Base-by-base conservation (phyloP, 2,888 invertebrate species). In the Arrhopalites spinosus region DNA sequence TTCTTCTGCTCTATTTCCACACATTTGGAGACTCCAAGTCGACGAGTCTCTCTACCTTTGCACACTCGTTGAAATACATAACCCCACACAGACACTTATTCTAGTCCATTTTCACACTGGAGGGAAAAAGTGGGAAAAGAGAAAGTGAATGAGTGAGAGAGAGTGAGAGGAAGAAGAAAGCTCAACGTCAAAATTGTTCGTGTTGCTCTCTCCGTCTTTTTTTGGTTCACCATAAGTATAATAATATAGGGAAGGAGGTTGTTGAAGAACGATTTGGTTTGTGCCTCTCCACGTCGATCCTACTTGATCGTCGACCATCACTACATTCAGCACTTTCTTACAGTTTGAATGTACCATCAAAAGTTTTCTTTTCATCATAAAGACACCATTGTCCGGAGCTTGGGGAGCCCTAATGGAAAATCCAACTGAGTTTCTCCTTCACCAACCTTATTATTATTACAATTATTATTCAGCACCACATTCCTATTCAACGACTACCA, bases 361-460 rank as follows among this genome's bases (percentile, higher is more conserved):
- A 59, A 59, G 59, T 59, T 59, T 59, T 59, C 59, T 59, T 59
- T 59, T 59, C 59, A 59, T 59, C 59, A 59, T 59, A 59, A 59
- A 59, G 59, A 25, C 59, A 59, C 59, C 25, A 59, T 59, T 59
- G 59, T 59, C 59, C 59, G 25, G 25, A 23, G 59, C 13, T 23
- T 23, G 59, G 59, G 23, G 59, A 59, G 25, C 25, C 7, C 25
- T 59, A 59, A 59, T 59, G 59, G 59, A 59, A 59, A 59, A 59
- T 59, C 20, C 23, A 59, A 59, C 59, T 25, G 59, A 59, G 25
- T 59, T 59, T 59, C 25, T 15, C 8, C 11, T 53, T n/a, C 20
- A 8, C 11, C 53, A 11, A 5, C 53, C 36, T 36, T 11, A 3
- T 36, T 53, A 53, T 36, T 53, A 53, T 20, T 23, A 53, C 53